A percentile compares a stretch with the other conserved stretches of the same genome.
Conservation (phyloP, 2,888 invertebrate genomes). For the Automeris io region DNA sequence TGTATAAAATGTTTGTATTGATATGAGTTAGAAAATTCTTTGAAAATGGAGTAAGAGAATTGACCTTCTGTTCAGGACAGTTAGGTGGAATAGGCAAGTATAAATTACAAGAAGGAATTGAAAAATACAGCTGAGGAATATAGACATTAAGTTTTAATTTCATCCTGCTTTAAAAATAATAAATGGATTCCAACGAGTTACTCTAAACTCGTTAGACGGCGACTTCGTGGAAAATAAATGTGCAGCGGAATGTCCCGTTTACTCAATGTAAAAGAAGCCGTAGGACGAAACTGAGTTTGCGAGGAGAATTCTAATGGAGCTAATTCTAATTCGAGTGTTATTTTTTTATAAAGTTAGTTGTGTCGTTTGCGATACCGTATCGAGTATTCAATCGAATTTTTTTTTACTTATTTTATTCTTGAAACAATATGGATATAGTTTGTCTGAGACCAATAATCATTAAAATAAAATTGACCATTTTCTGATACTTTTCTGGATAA, state of each 20-base stretch:
- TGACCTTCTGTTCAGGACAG: too few species aligned
- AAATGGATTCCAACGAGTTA: conserved; percentile 14
- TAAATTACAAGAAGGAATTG: too few species aligned
- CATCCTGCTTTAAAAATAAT: too few species aligned
- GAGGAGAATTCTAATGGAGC: conserved; percentile 1
- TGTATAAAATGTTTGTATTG: too few species aligned
- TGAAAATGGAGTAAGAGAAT: too few species aligned
- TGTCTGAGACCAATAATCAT: background rate
- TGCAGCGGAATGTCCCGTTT: conserved; percentile 17
- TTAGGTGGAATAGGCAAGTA: too few species aligned
- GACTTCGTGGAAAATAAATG: conserved; percentile 16
- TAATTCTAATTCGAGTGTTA: background rate
- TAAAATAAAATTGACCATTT: background rate
- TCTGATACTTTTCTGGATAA: background rate
- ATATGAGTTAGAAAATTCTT: too few species aligned
- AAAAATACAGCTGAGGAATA: too few species aligned
- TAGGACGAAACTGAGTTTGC: conserved; percentile 5
- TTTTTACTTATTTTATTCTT: background rate
- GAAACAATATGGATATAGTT: background rate
- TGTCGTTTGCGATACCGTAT: background rate
- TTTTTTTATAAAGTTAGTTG: background rate
- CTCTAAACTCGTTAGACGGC: conserved; percentile 19
- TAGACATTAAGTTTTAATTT: too few species aligned
- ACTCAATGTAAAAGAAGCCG: conserved; percentile 25
- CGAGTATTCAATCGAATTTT: background rate